These are phyloP conservation scores for Syrmaticus mikado DNA, from an alignment of 2,113 vertebrate genomes.

Conservation along the genomic window DNA sequence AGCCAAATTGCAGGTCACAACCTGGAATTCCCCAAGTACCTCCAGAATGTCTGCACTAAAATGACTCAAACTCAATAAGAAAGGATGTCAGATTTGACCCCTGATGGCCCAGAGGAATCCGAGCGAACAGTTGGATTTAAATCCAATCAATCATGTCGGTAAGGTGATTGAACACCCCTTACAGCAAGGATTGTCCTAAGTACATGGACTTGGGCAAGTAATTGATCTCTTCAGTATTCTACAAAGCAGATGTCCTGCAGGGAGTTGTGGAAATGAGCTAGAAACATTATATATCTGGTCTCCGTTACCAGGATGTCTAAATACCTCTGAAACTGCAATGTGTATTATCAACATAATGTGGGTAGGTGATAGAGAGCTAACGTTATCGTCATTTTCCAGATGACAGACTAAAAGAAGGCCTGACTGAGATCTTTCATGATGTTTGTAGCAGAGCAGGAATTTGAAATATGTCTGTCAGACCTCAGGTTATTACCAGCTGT, in stretches of 20 bases:
- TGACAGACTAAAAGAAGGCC: background rate
- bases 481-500: background rate
- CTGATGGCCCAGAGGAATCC: constrained; percentile 30
- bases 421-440: background rate
- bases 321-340: background rate
- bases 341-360: background rate
- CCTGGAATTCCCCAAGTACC: constrained; percentile 62
- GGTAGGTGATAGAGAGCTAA: background rate
- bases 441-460: background rate
- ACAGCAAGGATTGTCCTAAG: constrained; percentile 40
- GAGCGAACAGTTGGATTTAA: constrained; percentile 59
- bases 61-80: constrained; percentile 62
- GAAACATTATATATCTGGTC: background rate
- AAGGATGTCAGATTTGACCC: constrained; percentile 64
- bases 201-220: constrained; percentile 28
- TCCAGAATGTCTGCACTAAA: constrained; percentile 48
- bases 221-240: constrained; percentile 40
- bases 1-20: constrained; percentile 63
- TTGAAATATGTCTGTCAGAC: background rate
- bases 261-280: background rate
- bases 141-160: constrained; percentile 49
- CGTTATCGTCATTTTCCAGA: background rate
- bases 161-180: constrained; percentile 46
- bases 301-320: background rate
- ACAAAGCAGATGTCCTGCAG: constrained; percentile 22